phyloP scores from a whole-genome alignment of 2,113 vertebrate genomes.

The Tricholaema leucomelas region DNA sequence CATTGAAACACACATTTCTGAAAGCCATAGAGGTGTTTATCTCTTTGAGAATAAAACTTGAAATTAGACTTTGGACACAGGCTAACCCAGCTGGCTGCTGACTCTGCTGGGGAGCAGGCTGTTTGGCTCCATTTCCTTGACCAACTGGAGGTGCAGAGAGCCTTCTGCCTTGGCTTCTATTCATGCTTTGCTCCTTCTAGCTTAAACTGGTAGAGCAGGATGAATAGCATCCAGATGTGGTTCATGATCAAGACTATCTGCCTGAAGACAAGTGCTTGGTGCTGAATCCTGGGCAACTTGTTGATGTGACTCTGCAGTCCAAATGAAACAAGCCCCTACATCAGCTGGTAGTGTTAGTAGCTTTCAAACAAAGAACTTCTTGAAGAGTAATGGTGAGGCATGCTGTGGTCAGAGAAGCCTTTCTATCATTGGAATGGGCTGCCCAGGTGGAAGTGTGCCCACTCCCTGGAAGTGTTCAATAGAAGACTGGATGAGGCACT shows the following conservation, averaged over 20 bases:
- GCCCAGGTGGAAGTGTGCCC: no score
- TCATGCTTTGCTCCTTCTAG: not conserved
- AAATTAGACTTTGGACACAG: not conserved
- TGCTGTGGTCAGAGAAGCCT: not conserved
- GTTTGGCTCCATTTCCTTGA: not conserved
- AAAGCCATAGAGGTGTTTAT: not conserved
- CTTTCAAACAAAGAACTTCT: not conserved
- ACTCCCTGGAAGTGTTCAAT: no score
- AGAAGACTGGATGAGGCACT: no score
- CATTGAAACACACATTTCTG: not conserved
- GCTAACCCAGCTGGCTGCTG: not conserved
- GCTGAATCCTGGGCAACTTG: not conserved
- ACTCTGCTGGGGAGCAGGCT: not conserved
- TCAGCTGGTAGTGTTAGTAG: not conserved
- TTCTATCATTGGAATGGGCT: no score
- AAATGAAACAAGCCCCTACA: not conserved
- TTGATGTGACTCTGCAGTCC: not conserved
- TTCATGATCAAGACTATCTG: not conserved
- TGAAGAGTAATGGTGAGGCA: not conserved
- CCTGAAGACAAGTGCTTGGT: not conserved
- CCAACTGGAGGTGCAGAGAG: rapidly evolving
- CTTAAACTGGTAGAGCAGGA: not conserved
- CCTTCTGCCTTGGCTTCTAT: not conserved
- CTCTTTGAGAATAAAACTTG: not conserved
- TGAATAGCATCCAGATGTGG: not conserved